These are phyloP conservation scores for Podabrus alpinus DNA, from an alignment of 2,888 invertebrate species.

Conservation along the genomic window DNA sequence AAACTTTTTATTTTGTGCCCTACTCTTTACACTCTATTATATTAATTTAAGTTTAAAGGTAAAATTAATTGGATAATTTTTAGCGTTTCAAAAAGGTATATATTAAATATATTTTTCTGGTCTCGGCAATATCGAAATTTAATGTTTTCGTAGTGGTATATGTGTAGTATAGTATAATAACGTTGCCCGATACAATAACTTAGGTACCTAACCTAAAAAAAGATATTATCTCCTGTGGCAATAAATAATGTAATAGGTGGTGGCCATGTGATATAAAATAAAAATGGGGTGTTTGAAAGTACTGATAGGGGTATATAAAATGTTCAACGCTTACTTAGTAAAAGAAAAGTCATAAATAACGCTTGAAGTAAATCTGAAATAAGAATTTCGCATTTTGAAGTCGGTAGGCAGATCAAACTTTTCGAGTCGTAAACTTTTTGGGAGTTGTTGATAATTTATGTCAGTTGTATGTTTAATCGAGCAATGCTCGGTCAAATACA, in stretches of 20 bases:
- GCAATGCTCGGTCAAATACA: background rate
- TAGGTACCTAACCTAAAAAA: background rate
- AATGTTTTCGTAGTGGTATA: no score
- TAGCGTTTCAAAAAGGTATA: background rate
- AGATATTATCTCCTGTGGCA: background rate
- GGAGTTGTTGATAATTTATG: constrained; percentile 17
- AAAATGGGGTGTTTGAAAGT: constrained; percentile 1
- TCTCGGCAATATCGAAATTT: background rate
- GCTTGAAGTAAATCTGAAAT: background rate
- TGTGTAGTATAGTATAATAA: no score
- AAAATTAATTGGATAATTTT: background rate
- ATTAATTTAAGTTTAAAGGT: background rate
- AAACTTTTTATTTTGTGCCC: background rate
- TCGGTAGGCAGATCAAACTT: constrained; percentile 15
- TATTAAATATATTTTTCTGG: background rate
- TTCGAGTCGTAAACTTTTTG: constrained; percentile 20
- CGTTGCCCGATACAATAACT: background rate
- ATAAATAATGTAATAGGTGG: background rate
- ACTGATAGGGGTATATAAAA: constrained; percentile 15
- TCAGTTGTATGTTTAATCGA: constrained; percentile 8
- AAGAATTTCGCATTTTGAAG: constrained; percentile 13
- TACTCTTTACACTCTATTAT: background rate
- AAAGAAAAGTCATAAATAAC: constrained; percentile 22
- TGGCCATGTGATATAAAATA: constrained; percentile 8
- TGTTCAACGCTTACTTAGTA: constrained; percentile 16